phyloP scores from a whole-genome alignment of 2,113 vertebrate genomes.

The Paralichthys olivaceus region DNA sequence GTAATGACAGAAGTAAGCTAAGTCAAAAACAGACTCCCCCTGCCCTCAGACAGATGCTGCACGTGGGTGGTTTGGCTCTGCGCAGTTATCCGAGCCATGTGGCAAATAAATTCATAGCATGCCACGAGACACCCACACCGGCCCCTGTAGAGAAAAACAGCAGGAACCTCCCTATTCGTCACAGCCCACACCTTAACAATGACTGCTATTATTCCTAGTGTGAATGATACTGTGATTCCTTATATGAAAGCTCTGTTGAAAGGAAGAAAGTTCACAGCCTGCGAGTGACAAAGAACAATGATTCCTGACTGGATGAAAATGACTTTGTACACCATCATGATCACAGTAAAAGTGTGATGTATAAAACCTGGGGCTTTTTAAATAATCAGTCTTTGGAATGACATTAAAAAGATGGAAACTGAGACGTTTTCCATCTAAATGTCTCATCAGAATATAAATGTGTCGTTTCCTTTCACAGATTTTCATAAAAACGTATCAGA shows the following conservation, averaged over 20 bases:
- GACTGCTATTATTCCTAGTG: slow-evolving; percentile 34
- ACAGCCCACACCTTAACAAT: slow-evolving; percentile 35
- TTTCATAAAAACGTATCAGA: background rate
- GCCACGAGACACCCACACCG: slow-evolving; percentile 68
- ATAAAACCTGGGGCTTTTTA: background rate
- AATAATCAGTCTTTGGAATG: background rate
- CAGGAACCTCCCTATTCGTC: slow-evolving; percentile 32
- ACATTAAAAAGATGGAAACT: background rate
- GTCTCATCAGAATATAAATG: too few species aligned
- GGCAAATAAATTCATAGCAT: slow-evolving; percentile 71
- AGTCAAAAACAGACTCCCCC: slow-evolving; percentile 47
- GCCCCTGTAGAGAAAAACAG: slow-evolving; percentile 52
- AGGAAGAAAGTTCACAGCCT: slow-evolving; percentile 1
- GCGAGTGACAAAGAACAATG: background rate
- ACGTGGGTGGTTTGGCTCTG: slow-evolving; percentile 58
- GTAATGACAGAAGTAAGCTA: slow-evolving; percentile 38
- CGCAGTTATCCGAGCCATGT: slow-evolving; percentile 70
- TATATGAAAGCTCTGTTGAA: background rate
- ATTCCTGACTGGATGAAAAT: background rate
- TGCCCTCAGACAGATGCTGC: slow-evolving; percentile 58
- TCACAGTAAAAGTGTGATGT: too few species aligned
- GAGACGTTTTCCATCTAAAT: too few species aligned
- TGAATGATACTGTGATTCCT: background rate
- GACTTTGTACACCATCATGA: background rate
- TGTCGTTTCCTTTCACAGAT: background rate